Percentiles rank a stretch among this genome's conserved stretches.
Conservation (phyloP, 2,113 vertebrate species). For the Neolamprologus ventralis region DNA sequence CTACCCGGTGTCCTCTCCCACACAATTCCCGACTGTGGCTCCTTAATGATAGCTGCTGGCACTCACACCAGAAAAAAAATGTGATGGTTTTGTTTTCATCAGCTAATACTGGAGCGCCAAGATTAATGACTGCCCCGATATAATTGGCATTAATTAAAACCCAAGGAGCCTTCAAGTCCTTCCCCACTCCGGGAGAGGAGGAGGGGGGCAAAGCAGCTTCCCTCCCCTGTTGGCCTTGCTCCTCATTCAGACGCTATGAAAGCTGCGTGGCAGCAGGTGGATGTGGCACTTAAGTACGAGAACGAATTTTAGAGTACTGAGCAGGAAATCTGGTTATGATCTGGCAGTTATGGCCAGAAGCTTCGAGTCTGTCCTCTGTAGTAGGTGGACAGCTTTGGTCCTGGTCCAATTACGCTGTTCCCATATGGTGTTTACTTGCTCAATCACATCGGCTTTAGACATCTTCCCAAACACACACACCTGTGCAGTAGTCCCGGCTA, state of each 20-base stretch:
- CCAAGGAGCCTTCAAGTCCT: slow-evolving; percentile 46
- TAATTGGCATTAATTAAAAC: slow-evolving; percentile 69
- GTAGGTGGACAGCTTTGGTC: slow-evolving; percentile 33
- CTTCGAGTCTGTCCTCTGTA: slow-evolving; percentile 1
- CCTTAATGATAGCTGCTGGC: slow-evolving; percentile 61
- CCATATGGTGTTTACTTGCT: slow-evolving; percentile 68
- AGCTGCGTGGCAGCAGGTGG: slow-evolving; percentile 46
- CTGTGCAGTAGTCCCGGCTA: slow-evolving; percentile 19
- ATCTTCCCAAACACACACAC: slow-evolving; percentile 27
- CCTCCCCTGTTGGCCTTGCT: neutral
- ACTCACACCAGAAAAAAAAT: slow-evolving; percentile 32
- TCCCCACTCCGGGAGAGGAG: slow-evolving; percentile 9
- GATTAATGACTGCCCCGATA: slow-evolving; percentile 61
- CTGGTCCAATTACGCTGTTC: slow-evolving; percentile 38
- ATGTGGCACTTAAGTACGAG: neutral
- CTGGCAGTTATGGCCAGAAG: neutral
- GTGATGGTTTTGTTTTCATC: slow-evolving; percentile 64
- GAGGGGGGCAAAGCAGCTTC: neutral
- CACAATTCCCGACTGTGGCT: slow-evolving; percentile 24
- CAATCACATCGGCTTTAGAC: slow-evolving; percentile 51
- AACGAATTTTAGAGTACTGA: neutral
- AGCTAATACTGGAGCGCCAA: slow-evolving; percentile 57
- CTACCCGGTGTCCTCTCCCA: slow-evolving; percentile 39
- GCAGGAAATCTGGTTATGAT: slow-evolving; percentile 14
- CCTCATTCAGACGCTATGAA: neutral